Base-by-base conservation (phyloP, 2,888 invertebrate genomes). In the Phyllotreta striolata region DNA sequence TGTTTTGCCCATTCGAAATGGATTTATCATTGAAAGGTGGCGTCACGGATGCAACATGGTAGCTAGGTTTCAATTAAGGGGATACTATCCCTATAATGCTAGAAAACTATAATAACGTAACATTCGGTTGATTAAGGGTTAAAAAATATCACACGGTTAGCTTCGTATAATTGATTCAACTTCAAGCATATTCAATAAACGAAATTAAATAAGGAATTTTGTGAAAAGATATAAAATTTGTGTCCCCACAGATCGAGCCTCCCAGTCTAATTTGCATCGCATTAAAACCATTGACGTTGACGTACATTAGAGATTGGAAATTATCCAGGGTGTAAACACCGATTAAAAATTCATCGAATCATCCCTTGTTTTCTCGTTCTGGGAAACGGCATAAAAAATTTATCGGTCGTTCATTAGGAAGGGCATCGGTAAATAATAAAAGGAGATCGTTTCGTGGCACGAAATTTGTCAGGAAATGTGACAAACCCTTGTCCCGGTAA, bases 401-500 rank as follows among this genome's bases (percentile, higher is more conserved):
- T 66, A 73, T 71, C 69, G 70, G 71, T 69, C 65, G 65, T 68
- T 66, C 70, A 69, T 70, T 70, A 68, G 62, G 59, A 59, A 55
- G 65, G 61, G 62, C 56, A 44, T 55, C 61, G 59, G 62, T 67
- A 63, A 67, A 67, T 66, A 70, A 71, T 68, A 69, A 67, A 72
- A 64, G 69, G 37, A 69, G 71, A 71, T 71, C 66, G 67, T 64
- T 55, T 68, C 61, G 49, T 46, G 64, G 63, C 72, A 72, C 67
- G 73, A 67, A 70, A 72, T 65, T 71, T 70, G 72, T 71, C 71
- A 67, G 70, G 66, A 68, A 70, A 72, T 74, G 73, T 73, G 73
- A 75, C 73, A 73, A 73, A 72, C 75, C 74, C 73, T 73, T 69
- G 72, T 74, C 71, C 70, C 58, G 54, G 64, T 73, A 74, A 73